Evolutionary conservation across 2,888 invertebrate genomes (phyloP).

Genomic region (Rotaria sp.): DNA sequence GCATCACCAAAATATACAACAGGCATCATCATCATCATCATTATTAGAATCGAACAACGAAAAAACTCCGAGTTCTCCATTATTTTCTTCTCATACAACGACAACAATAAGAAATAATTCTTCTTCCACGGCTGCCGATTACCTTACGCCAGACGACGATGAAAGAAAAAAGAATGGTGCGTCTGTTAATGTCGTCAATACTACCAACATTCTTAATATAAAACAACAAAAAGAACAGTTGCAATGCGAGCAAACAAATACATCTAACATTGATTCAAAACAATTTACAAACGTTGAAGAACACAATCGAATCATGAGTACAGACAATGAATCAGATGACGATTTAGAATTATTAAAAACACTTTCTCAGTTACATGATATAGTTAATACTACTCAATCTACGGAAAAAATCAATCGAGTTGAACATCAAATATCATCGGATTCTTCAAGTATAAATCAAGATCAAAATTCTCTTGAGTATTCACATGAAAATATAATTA

Average conservation of each 20-base stretch:
- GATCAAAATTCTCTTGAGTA: not conserved
- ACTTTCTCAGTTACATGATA: not conserved
- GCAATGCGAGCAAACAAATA: not conserved
- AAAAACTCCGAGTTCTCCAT: not conserved
- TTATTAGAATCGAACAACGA: not conserved
- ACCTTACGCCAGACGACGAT: not conserved
- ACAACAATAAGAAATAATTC: not conserved
- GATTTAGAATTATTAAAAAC: conserved; percentile 20
- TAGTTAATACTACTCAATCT: not conserved
- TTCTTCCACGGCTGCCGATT: not conserved
- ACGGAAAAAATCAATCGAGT: not conserved
- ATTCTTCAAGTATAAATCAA: not conserved
- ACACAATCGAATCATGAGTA: not conserved
- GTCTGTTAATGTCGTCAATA: not conserved
- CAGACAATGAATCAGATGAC: not conserved
- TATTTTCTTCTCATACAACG: not conserved
- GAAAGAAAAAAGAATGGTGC: not conserved
- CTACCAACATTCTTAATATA: not conserved
- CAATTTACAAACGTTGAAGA: not conserved
- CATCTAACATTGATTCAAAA: not conserved
- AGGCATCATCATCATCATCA: not conserved
- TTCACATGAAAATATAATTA: not conserved
- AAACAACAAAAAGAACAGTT: not conserved
- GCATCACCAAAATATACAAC: not conserved
- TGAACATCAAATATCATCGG: not conserved